Conservation (phyloP, 2,888 invertebrate species). For the Hydroisotoma schaefferi region DNA sequence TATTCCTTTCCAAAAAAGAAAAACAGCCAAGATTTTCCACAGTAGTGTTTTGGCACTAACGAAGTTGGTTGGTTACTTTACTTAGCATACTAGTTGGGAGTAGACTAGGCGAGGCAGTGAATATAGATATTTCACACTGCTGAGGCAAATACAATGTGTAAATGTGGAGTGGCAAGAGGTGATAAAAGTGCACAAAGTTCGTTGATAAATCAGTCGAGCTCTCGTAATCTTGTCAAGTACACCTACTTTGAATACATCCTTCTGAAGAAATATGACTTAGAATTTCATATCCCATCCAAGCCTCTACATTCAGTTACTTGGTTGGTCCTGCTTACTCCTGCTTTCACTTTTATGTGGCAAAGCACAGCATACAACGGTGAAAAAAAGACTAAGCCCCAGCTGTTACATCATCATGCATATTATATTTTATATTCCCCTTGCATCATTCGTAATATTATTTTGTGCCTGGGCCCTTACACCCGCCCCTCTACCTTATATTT, state of each 20-base stretch:
- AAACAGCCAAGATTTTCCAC: too few species aligned
- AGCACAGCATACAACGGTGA: constrained; percentile 6
- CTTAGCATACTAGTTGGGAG: too few species aligned
- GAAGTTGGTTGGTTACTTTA: too few species aligned
- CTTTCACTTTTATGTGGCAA: neutral
- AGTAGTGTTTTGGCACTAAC: too few species aligned
- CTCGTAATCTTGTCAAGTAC: constrained; percentile 47
- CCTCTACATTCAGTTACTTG: neutral
- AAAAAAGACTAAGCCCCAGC: constrained; percentile 27
- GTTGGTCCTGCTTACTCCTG: neutral
- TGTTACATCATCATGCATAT: constrained; percentile 33
- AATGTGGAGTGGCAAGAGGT: constrained; percentile 35
- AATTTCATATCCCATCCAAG: constrained; percentile 16
- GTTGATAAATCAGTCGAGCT: constrained; percentile 42
- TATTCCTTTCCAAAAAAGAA: too few species aligned
- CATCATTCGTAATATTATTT: constrained; percentile 19
- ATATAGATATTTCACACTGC: constrained; percentile 13
- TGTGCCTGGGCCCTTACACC: neutral
- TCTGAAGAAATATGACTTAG: constrained; percentile 33
- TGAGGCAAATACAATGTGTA: constrained; percentile 28
- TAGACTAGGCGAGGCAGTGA: too few species aligned
- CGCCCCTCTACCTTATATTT: neutral
- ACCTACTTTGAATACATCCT: constrained; percentile 43
- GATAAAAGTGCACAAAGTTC: constrained; percentile 44
- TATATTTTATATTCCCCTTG: constrained; percentile 19